Base-by-base conservation (phyloP, 1,140 invertebrate species). In the Musca domestica region DNA sequence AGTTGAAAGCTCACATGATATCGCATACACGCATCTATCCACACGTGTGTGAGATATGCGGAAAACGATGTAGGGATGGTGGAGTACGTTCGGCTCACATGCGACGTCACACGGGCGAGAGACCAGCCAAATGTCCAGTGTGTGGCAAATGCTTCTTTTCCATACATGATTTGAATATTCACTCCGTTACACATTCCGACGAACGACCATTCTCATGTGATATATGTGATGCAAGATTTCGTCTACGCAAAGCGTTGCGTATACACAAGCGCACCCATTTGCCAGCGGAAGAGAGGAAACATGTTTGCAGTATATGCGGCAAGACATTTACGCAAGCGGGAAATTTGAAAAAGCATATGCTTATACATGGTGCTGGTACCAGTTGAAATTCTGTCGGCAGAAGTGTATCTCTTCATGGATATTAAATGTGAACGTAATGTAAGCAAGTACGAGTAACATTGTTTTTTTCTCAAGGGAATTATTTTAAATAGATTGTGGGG, bases 61-160 rank as follows among this genome's bases (percentile, higher is more conserved):
- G 76, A 0, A 70, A 73, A 3, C 73, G 70, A 0, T 78, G 75
- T 58, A 70, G 77, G 0, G 76, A 78, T 69, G 71, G 73, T 3
- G 74, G 76, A 4, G 73, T 87, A 27, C 78, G 89, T 22, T 87
- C 88, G 69, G 87, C 89, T 58, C 90, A 92, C 77, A 89, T 89
- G 76, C 76, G 88, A 3, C 88, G 87, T 0, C 89, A 90, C 71
- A 88, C 87, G 0, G 88, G 90, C 2, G 91, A 93, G 74, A 90
- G 91, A 73, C 92, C 92, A 0, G 92, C 91, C 75, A 64, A 68
- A 54, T 68, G 67, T 41, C 15, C 63, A 2, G 17, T 51, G 17
- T 68, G 67, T 51, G 67, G 56, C 15, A 64, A 68, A 20, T 17
- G 58, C 41, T 68, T 68, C 27, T 51, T 75, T 34, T 73, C 73